Evolutionary conservation across 2,113 vertebrate species (phyloP), one percentile per base, ranked within the genome.

Genomic region (Plecturocebus donacophilus): DNA sequence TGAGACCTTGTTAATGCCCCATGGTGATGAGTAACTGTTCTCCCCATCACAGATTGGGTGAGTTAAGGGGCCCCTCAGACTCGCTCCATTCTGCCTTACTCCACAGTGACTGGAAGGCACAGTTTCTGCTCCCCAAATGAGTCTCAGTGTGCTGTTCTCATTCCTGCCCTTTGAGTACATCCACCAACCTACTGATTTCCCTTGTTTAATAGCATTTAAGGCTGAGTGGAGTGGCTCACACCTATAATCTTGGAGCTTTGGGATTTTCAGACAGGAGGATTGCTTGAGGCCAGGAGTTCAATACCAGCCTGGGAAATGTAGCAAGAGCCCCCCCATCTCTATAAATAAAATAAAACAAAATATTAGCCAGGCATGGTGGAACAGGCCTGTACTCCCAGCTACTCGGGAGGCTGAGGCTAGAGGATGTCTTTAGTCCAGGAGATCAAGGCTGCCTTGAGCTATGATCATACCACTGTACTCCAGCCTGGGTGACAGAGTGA

Each of bases 1-100:
- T 3, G 25, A 68, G 56, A 11, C 11, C 45, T 35, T 8, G 0
- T 16, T 25, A 19, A 32, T 61, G 87, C 23, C 27, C 47, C 21
- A n/a, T 1, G 10, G 21, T 6, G 7, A 38, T 10, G 7, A 83
- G 7, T 11, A 20, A 2, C 23, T 3, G 5, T 9, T 30, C 52
- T 56, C 20, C 52, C 68, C 6, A 1, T 8, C 71, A 30, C 21
- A n/a, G 23, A 3, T 0, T 13, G 8, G 3, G 1, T 64, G 47
- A 45, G 20, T 13, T 9, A 54, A 52, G 54, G 27, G 38, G 42
- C 25, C 23, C 35, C 16, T 40, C 5, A 11, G 54, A 19, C 52
- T 61, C 56, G 40, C 38, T 11, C 64, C 8, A 0, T 30, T 75
- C 71, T 52, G 61, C 42, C 42, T 54, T 8, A 1, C n/a, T 71